These are phyloP conservation scores for Centropristis striata DNA, from an alignment of 2,113 vertebrate species.

Conservation along the genomic window DNA sequence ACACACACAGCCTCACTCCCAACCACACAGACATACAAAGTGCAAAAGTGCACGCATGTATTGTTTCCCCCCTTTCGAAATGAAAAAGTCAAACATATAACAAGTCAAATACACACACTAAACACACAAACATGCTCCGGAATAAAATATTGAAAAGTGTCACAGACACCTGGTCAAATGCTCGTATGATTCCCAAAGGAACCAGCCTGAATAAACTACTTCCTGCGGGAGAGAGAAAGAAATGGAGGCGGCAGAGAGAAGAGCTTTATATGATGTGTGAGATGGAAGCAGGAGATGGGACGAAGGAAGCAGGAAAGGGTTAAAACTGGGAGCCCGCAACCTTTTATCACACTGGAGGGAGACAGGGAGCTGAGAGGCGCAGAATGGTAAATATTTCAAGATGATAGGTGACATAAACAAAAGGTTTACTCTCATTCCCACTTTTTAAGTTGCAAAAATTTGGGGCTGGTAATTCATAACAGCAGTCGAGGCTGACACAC, in stretches of 20 bases:
- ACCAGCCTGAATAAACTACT: conserved; percentile 69
- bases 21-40: conserved; percentile 76
- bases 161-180: conserved; percentile 84
- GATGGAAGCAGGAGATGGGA: conserved; percentile 64
- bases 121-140: conserved; percentile 70
- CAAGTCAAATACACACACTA: conserved; percentile 73
- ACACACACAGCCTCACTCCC: conserved; percentile 59
- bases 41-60: conserved; percentile 63
- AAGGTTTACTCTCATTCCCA: conserved; percentile 84
- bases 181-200: conserved; percentile 77
- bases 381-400: conserved; percentile 86
- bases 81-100: conserved; percentile 71
- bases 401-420: conserved; percentile 88
- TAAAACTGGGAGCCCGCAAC: conserved; percentile 77
- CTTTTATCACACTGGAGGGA: conserved; percentile 84
- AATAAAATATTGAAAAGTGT: conserved; percentile 82
- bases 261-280: conserved; percentile 69
- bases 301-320: conserved; percentile 75
- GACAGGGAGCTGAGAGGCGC: conserved; percentile 76
- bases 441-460: conserved; percentile 86
- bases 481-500: conserved; percentile 71
- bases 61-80: conserved; percentile 67
- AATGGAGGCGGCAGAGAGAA: conserved; percentile 58
- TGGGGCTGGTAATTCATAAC: conserved; percentile 82
- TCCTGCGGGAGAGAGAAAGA: conserved; percentile 60